A percentile compares a stretch with the other conserved stretches of the same genome.
Evolutionary conservation across 2,888 invertebrate species (phyloP).

Genomic region (Endotricha flammealis): DNA sequence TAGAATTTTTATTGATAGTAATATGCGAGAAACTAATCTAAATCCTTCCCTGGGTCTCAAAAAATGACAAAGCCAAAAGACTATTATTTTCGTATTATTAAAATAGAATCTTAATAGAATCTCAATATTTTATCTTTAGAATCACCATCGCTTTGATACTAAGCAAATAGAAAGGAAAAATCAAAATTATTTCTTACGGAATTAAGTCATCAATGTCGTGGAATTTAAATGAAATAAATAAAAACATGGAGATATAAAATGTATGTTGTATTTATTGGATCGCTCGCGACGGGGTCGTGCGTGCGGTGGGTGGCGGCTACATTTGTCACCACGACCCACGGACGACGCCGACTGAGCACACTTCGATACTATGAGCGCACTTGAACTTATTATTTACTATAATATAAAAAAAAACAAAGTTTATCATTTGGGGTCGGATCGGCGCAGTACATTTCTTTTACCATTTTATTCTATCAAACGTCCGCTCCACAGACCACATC

Average conservation of each 20-base stretch:
- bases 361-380: slow-evolving; percentile 15
- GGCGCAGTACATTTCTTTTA: too few species aligned
- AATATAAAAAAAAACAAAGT: too few species aligned
- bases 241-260: slow-evolving; percentile 44
- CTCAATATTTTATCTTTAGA: background rate
- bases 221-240: slow-evolving; percentile 42
- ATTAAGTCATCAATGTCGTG: slow-evolving; percentile 27
- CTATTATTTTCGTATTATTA: too few species aligned
- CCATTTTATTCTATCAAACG: too few species aligned
- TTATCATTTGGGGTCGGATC: too few species aligned
- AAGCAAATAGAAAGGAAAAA: slow-evolving; percentile 3
- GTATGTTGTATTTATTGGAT: slow-evolving; percentile 56
- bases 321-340: slow-evolving; percentile 56
- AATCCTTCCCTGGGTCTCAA: too few species aligned
- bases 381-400: slow-evolving; percentile 4
- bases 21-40: too few species aligned
- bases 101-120: too few species aligned
- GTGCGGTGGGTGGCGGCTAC: slow-evolving; percentile 69
- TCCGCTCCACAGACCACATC: too few species aligned
- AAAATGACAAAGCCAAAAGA: too few species aligned
- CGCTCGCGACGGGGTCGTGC: slow-evolving; percentile 47
- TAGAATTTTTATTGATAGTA: too few species aligned
- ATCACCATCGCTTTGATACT: background rate
- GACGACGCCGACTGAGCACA: slow-evolving; percentile 24
- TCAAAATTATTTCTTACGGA: slow-evolving; percentile 2